These are phyloP conservation scores for Aegithalos caudatus DNA, from an alignment of 2,113 vertebrate species.

Conservation along the genomic window DNA sequence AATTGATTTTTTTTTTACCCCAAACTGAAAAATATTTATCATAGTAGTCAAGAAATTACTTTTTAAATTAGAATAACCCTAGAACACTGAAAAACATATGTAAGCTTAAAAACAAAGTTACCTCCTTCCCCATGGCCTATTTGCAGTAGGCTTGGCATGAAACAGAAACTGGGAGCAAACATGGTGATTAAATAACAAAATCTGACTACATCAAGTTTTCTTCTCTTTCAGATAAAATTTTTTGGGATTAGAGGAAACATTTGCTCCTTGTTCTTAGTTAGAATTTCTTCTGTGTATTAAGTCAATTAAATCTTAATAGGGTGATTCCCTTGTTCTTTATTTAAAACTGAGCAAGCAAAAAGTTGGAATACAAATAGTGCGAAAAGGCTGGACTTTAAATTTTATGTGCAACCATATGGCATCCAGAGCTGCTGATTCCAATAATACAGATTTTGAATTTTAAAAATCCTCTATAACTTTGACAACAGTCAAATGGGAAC, in stretches of 20 bases:
- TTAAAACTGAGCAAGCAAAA: neutral
- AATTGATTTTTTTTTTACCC: neutral
- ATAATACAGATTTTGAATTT: neutral
- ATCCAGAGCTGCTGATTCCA: neutral
- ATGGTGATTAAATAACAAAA: neutral
- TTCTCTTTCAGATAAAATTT: neutral
- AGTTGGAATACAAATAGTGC: neutral
- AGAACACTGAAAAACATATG: neutral
- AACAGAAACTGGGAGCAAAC: neutral
- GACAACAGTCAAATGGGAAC: neutral
- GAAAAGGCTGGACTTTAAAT: neutral
- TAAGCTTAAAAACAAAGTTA: neutral
- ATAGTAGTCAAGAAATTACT: neutral
- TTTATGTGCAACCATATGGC: neutral
- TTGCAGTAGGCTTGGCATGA: neutral
- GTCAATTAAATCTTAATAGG: slow-evolving; percentile 4
- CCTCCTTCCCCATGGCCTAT: neutral
- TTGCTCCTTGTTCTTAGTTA: neutral
- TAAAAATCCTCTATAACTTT: neutral
- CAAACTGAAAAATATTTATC: neutral
- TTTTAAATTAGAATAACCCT: neutral
- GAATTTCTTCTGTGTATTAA: neutral
- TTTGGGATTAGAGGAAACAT: neutral
- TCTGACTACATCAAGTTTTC: neutral
- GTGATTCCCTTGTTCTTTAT: neutral